A percentile compares a stretch with the other conserved stretches of the same genome.
These are phyloP conservation scores for Celastrina argiolus DNA, from an alignment of 2,888 invertebrate genomes.

Conservation along the genomic window DNA sequence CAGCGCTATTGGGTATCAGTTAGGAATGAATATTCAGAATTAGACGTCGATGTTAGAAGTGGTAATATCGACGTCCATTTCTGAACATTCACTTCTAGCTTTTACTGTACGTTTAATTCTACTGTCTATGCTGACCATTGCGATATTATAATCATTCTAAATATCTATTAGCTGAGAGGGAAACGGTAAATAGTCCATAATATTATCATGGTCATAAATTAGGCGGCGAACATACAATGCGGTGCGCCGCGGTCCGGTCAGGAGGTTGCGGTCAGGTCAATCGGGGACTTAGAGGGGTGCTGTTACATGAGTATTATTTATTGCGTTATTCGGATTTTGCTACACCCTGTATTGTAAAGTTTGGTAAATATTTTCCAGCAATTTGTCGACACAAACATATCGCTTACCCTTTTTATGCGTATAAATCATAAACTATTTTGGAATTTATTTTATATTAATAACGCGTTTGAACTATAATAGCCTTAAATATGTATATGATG, in stretches of 20 bases:
- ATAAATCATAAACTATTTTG: not conserved
- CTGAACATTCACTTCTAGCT: too few species aligned
- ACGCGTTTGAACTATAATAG: too few species aligned
- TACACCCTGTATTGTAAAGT: conserved; percentile 15
- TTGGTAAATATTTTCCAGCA: not conserved
- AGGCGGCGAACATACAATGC: conserved; percentile 34
- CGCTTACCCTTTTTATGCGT: conserved; percentile 6
- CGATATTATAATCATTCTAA: conserved; percentile 9
- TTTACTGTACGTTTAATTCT: too few species aligned
- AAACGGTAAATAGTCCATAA: conserved; percentile 28
- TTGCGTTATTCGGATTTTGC: conserved; percentile 26
- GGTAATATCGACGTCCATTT: too few species aligned
- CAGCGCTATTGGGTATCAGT: too few species aligned
- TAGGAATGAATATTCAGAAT: too few species aligned
- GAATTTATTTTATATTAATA: not conserved
- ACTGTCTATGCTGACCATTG: not conserved
- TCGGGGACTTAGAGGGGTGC: conserved; percentile 29
- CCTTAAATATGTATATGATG: too few species aligned
- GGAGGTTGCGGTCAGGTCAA: conserved; percentile 33
- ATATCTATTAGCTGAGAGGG: conserved; percentile 24
- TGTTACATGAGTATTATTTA: conserved; percentile 31
- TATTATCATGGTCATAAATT: conserved; percentile 36
- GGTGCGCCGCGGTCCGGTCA: conserved; percentile 29
- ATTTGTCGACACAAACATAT: conserved; percentile 10
- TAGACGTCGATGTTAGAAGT: too few species aligned